A percentile compares a stretch with the other conserved stretches of the same genome.
Evolutionary conservation across 1,140 invertebrate species (phyloP).

Genomic region (Drosophila erecta): DNA sequence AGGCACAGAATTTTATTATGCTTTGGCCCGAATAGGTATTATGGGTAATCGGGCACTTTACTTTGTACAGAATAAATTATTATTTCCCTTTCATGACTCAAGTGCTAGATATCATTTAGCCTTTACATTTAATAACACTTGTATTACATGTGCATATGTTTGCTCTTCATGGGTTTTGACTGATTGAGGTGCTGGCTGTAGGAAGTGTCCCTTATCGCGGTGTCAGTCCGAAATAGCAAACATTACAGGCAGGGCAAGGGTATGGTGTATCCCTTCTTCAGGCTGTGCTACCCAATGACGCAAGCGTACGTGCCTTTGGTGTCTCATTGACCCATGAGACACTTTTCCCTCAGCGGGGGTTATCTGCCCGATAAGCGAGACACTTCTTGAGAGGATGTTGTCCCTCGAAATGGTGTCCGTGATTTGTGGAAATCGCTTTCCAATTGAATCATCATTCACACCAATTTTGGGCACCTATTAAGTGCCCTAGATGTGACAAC

Average conservation of each 20-base stretch:
- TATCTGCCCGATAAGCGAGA: slow-evolving; percentile 32
- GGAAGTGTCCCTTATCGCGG: slow-evolving; percentile 51
- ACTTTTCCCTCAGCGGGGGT: slow-evolving; percentile 16
- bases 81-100: too few relatives aligned
- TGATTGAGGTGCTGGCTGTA: slow-evolving; percentile 70
- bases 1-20: not conserved
- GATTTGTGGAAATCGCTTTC: slow-evolving; percentile 19
- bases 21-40: too few relatives aligned
- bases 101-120: not conserved
- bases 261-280: slow-evolving; percentile 1
- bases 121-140: not conserved
- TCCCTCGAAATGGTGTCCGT: slow-evolving; percentile 2
- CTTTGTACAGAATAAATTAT: too few relatives aligned
- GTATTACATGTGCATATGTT: slow-evolving; percentile 41
- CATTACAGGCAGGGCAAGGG: slow-evolving; percentile 15
- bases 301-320: slow-evolving; percentile 33
- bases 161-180: slow-evolving; percentile 64
- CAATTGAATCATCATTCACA: slow-evolving; percentile 9
- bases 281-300: slow-evolving; percentile 29
- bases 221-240: slow-evolving; percentile 48
- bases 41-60: too few relatives aligned
- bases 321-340: slow-evolving; percentile 30
- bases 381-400: slow-evolving; percentile 18
- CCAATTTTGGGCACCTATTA: not conserved
- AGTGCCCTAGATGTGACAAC: too few relatives aligned